These are phyloP conservation scores for Aramus guarauna DNA, from an alignment of 2,113 vertebrate species.

Conservation along the genomic window DNA sequence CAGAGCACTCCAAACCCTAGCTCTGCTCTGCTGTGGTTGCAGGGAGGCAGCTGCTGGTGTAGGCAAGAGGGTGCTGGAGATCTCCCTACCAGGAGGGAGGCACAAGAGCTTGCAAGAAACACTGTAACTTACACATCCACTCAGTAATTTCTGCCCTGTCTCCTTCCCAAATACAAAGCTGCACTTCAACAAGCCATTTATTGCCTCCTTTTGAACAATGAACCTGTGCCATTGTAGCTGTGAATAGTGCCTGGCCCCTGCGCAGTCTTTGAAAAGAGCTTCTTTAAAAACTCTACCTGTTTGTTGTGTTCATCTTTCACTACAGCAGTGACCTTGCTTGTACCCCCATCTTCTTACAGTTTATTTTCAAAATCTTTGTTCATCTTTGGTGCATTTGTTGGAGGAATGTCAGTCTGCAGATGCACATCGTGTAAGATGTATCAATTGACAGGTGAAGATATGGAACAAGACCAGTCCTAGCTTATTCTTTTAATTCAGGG, in stretches of 20 bases:
- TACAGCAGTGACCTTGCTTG: neutral
- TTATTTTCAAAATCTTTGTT: neutral
- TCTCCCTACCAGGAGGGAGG: neutral
- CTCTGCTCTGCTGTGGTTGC: neutral
- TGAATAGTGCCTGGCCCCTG: neutral
- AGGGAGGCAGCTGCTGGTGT: neutral
- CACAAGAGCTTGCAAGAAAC: neutral
- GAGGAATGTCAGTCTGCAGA: neutral
- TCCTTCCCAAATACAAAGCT: neutral
- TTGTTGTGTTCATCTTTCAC: neutral
- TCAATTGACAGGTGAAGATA: neutral
- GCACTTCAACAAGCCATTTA: neutral
- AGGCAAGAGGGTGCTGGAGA: neutral
- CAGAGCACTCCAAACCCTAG: neutral
- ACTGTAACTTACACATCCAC: neutral
- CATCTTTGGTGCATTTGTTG: neutral
- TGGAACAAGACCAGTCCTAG: neutral
- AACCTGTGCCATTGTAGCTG: neutral
- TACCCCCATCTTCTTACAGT: neutral
- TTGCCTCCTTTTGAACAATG: neutral
- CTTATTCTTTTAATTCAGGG: neutral
- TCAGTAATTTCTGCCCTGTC: neutral
- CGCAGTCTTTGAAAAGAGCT: neutral
- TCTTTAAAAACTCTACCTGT: neutral
- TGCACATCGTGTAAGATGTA: neutral